Evolutionary conservation across 2,888 invertebrate genomes (phyloP), one percentile per base, ranked within the genome.

Genomic region (Cataglyphis rosenhaueri): DNA sequence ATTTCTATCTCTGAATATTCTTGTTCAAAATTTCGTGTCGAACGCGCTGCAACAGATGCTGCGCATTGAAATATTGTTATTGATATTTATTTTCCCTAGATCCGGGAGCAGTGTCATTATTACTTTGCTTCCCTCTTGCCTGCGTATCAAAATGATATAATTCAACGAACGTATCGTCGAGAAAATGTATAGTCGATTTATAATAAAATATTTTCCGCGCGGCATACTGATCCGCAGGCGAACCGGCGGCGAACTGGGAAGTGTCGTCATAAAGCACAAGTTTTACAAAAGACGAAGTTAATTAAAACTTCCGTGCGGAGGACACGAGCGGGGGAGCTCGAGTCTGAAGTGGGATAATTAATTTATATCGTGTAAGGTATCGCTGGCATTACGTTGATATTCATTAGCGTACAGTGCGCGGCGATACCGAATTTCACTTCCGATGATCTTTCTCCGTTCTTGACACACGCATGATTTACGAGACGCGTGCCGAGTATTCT

Each of bases 331-430:
- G n/a, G n/a, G n/a, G 55, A 18, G 15, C 44, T 32, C 4, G 44
- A 59, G 12, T 44, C 70, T 57, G 32, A 70, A 21, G 32, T 12
- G 29, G 21, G 57, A 78, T 71, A 79, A 79, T 79, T 79, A 79
- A 79, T 79, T 79, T 79, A 79, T 78, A 79, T 29, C 59, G 78
- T 71, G 71, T 71, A 44, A 71, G 71, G 59, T 71, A 71, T 25
- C 59, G 44, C 8, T 61, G 71, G 71, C 48, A 48, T 44, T 35
- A 32, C 78, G 21, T 35, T 59, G 78, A 70, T 70, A 78, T 78
- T 78, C 70, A 78, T 70, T 78, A 68, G 59, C 44, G 57, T 29
- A 66, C 35, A 48, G 48, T 18, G 4, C 57, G 21, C 73, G 61
- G 5, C 55, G 44, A 73, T 29, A 41, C 29, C 41, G 25, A 52